Base-by-base conservation (phyloP, 2,113 vertebrate genomes). In the Ophiodon elongatus region DNA sequence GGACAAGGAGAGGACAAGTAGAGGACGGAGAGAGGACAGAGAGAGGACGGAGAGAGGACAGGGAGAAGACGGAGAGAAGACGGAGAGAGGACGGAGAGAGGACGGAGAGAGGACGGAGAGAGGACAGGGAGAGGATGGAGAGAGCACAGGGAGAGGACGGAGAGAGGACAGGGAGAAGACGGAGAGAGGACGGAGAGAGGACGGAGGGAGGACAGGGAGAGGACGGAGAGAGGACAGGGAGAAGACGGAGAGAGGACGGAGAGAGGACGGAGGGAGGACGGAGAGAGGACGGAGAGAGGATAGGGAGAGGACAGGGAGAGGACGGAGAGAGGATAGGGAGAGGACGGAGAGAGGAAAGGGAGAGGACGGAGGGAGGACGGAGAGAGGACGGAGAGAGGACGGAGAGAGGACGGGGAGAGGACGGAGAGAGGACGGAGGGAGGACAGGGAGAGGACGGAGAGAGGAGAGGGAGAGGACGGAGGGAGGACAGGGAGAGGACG, bases 311-410 rank as follows among this genome's bases (percentile, higher is more conserved):
- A 63, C 59, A n/a, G n/a, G 65, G 72, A 43, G 67, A 84, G 85
- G 86, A 90, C 73, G 37, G 88, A 84, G 87, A 74, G 78, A 85
- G 63, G n/a, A n/a, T n/a, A n/a, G n/a, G n/a, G n/a, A n/a, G n/a
- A n/a, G n/a, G 59, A 33, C 7, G 35, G 21, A n/a, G n/a, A n/a
- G n/a, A n/a, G n/a, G n/a, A n/a, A n/a, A n/a, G n/a, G n/a, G 80
- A 17, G 13, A 13, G 15, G 43, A 15, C 43, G 43, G 14, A 45
- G 43, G 15, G 15, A 45, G 54, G 35, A 63, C 59, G 65, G 72
- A 43, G 67, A 84, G 85, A 88, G n/a, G 59, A 33, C 7, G 35
- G 21, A n/a, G 80, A 17, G 13, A 13, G 15, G 43, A 15, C 43
- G 43, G 14, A 45, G 43, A 45, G 15, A 45, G 54, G 35, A 63